Evolutionary conservation across 2,888 invertebrate species (phyloP).

Genomic region (Chaitophorus viminalis): DNA sequence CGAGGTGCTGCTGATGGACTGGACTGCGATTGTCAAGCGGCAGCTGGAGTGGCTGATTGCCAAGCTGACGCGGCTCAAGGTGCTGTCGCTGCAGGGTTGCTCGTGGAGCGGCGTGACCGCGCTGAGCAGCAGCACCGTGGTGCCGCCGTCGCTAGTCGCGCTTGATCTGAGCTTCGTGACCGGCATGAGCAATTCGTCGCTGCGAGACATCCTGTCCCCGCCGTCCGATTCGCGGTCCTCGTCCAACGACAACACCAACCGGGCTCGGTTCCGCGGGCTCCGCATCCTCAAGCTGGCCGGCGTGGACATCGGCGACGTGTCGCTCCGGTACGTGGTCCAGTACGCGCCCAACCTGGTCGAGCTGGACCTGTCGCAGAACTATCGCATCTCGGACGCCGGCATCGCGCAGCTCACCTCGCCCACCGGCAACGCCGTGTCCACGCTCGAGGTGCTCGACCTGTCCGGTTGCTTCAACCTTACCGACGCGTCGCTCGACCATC

Average conservation of each 20-base stretch:
- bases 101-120: slow-evolving; percentile 81
- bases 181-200: slow-evolving; percentile 83
- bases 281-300: slow-evolving; percentile 82
- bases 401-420: slow-evolving; percentile 85
- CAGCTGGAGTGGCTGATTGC: slow-evolving; percentile 93
- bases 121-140: slow-evolving; percentile 80
- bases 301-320: slow-evolving; percentile 90
- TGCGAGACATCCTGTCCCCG: slow-evolving; percentile 86
- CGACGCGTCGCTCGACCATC: slow-evolving; percentile 83
- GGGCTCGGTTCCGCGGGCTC: slow-evolving; percentile 81
- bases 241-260: slow-evolving; percentile 78
- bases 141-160: slow-evolving; percentile 75
- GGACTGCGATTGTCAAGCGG: slow-evolving; percentile 86
- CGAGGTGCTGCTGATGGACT: slow-evolving; percentile 82
- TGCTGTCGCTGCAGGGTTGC: slow-evolving; percentile 80
- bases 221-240: slow-evolving; percentile 87
- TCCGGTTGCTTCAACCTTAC: slow-evolving; percentile 85
- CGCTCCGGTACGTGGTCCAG: slow-evolving; percentile 80
- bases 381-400: slow-evolving; percentile 88
- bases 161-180: slow-evolving; percentile 89
- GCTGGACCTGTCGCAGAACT: slow-evolving; percentile 86
- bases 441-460: slow-evolving; percentile 79
- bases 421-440: slow-evolving; percentile 73
- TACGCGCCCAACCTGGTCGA: slow-evolving; percentile 79
- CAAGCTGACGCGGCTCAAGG: slow-evolving; percentile 83